Conservation (phyloP, 2,797 vertebrate species). For the Tenualosa ilisha region DNA sequence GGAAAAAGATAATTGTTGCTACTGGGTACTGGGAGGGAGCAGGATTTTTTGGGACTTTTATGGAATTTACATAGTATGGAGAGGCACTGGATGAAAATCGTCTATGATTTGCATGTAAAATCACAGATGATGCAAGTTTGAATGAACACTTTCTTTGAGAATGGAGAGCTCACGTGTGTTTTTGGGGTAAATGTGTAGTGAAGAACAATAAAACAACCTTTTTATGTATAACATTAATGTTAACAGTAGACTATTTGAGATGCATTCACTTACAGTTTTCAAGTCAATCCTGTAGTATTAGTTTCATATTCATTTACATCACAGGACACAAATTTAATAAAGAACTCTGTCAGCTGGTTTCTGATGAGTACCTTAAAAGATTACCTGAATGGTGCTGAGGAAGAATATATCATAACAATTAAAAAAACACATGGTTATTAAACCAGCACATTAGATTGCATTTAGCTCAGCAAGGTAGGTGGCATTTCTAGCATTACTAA, state of each 20-base stretch:
- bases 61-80: conserved; percentile 22
- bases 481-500: neutral
- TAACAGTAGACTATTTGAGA: neutral
- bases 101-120: conserved; percentile 54
- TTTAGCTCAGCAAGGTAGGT: neutral
- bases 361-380: conserved; percentile 46
- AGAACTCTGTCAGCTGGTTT: conserved; percentile 56
- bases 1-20: conserved; percentile 35
- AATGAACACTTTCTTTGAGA: conserved; percentile 7
- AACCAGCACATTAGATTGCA: neutral
- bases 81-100: conserved; percentile 18
- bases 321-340: conserved; percentile 43
- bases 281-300: conserved; percentile 23
- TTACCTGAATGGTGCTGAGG: neutral
- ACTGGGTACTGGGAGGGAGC: conserved; percentile 6
- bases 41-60: conserved; percentile 11
- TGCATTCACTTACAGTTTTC: conserved; percentile 26
- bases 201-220: conserved; percentile 28
- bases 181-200: conserved; percentile 10
- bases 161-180: conserved; percentile 7
- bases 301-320: conserved; percentile 20
- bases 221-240: conserved; percentile 7
- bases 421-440: neutral
- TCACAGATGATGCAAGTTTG: conserved; percentile 41
- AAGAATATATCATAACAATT: neutral